phyloP scores from a whole-genome alignment of 2,888 invertebrate species.

The Chaitophorus viminalis region DNA sequence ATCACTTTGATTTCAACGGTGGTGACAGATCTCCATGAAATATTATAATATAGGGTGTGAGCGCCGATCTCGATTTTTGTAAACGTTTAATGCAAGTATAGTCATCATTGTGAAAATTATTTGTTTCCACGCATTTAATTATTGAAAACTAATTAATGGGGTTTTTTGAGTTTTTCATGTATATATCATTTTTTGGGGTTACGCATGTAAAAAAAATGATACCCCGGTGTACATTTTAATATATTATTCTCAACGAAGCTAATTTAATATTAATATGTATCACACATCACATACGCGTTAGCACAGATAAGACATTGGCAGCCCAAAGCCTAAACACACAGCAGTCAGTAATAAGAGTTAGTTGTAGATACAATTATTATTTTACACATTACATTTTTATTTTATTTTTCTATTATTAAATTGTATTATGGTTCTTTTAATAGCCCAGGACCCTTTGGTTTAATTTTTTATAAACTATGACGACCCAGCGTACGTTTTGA shows the following conservation, averaged over 20 bases:
- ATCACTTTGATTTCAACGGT: too few species aligned
- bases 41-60: too few species aligned
- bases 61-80: too few species aligned
- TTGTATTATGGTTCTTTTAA: constrained; percentile 11
- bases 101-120: too few species aligned
- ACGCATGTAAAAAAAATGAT: background rate
- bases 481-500: background rate
- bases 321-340: background rate
- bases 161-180: background rate
- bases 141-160: background rate
- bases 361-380: background rate
- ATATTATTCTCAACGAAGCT: background rate
- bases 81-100: too few species aligned
- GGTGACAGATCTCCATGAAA: too few species aligned
- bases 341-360: background rate
- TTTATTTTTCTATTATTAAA: constrained; percentile 14
- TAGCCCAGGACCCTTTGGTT: background rate
- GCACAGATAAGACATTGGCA: background rate
- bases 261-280: background rate
- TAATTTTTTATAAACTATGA: background rate
- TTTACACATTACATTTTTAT: background rate
- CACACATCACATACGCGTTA: background rate
- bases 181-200: background rate
- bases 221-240: background rate
- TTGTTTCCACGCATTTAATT: constrained; percentile 2